These are phyloP conservation scores for Phoebastria nigripes DNA, from an alignment of 2,797 vertebrate genomes.

Conservation along the genomic window DNA sequence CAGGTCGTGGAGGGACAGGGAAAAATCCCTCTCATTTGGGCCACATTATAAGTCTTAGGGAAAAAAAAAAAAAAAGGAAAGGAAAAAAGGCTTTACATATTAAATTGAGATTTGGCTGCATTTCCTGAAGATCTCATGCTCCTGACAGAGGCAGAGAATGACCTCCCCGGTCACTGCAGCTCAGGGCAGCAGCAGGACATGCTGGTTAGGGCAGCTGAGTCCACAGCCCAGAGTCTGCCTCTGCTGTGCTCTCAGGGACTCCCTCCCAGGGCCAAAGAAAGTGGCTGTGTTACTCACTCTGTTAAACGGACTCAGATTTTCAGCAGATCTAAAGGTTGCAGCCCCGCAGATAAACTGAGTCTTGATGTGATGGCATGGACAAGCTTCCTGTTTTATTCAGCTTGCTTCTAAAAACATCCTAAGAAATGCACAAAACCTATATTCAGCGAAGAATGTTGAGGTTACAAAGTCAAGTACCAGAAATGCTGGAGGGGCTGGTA, in stretches of 20 bases:
- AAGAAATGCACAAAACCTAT: background rate
- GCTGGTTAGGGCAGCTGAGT: background rate
- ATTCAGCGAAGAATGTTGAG: background rate
- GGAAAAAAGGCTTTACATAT: background rate
- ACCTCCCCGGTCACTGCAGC: background rate
- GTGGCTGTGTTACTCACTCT: background rate
- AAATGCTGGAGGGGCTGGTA: background rate
- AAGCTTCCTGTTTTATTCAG: conserved; percentile 32
- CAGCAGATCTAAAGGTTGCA: background rate
- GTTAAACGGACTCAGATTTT: background rate
- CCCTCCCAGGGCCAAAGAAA: background rate
- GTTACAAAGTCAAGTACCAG: conserved; percentile 19
- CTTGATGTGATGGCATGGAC: conserved; percentile 16
- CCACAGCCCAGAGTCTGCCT: background rate
- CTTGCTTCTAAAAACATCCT: conserved; percentile 17
- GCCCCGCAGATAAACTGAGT: background rate
- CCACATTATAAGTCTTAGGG: background rate
- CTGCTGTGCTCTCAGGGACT: background rate
- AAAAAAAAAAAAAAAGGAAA: no score
- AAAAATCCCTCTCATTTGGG: background rate
- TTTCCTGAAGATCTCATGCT: background rate
- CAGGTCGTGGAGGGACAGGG: background rate
- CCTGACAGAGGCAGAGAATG: background rate
- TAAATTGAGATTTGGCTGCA: background rate
- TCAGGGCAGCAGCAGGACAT: background rate